These are phyloP conservation scores for Chrysomallon squamiferum DNA, from an alignment of 1,140 invertebrate species.

Conservation along the genomic window DNA sequence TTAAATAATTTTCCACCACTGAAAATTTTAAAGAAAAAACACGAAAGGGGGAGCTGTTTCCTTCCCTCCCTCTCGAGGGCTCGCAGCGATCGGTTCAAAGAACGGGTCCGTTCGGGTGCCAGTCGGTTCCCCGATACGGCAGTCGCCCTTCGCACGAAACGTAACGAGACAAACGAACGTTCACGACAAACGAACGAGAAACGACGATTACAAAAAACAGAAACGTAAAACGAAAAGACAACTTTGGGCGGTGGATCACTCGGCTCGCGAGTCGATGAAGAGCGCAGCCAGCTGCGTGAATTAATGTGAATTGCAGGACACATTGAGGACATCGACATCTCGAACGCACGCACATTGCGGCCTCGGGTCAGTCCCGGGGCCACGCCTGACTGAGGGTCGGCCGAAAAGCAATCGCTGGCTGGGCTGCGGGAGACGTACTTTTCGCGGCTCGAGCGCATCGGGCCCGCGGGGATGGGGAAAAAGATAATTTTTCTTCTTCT, in stretches of 20 bases:
- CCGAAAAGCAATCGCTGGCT: constrained; percentile 13
- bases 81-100: too few relatives aligned
- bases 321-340: constrained; percentile 80
- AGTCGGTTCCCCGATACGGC: too few relatives aligned
- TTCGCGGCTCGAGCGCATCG: constrained; percentile 10
- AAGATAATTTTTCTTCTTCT: background rate
- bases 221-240: too few relatives aligned
- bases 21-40: background rate
- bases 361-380: constrained; percentile 70
- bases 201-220: background rate
- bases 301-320: constrained; percentile 82
- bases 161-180: too few relatives aligned
- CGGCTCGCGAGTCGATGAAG: constrained; percentile 80
- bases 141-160: too few relatives aligned
- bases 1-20: too few relatives aligned
- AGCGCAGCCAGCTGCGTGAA: constrained; percentile 79
- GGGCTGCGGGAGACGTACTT: background rate
- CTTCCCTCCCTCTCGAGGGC: background rate
- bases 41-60: background rate
- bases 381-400: constrained; percentile 69
- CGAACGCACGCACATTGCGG: constrained; percentile 80
- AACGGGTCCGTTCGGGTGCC: too few relatives aligned
- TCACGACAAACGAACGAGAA: background rate
- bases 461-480: background rate
- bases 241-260: constrained; percentile 72